Conservation (phyloP, 2,113 vertebrate species). For the Gila orcuttii region DNA sequence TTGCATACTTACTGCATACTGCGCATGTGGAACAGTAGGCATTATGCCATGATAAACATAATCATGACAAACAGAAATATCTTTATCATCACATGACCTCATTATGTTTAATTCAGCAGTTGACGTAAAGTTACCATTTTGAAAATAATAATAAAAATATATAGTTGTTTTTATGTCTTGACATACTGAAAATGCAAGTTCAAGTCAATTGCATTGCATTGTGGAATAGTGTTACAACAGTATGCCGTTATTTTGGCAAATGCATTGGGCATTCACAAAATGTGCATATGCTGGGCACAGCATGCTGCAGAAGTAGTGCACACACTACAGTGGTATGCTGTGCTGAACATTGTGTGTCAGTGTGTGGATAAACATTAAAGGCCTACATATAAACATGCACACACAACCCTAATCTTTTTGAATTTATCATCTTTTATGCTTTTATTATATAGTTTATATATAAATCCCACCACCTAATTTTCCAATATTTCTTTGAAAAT, state of each 20-base stretch:
- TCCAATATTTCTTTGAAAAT: slow-evolving; percentile 33
- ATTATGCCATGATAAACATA: not conserved
- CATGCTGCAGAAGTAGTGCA: too few relatives aligned
- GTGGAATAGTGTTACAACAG: not conserved
- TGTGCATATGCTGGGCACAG: not conserved
- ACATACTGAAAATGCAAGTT: not conserved
- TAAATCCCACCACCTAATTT: not conserved
- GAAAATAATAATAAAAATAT: not conserved
- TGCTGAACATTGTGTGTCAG: not conserved
- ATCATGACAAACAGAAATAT: not conserved
- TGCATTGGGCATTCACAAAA: not conserved
- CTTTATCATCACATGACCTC: not conserved
- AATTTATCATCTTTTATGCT: not conserved
- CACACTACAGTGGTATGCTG: too few relatives aligned
- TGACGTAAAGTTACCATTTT: not conserved
- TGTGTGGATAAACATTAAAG: slow-evolving; percentile 7
- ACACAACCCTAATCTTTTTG: not conserved
- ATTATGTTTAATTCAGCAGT: not conserved
- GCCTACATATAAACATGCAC: not conserved
- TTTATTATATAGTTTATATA: not conserved
- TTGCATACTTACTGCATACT: not conserved
- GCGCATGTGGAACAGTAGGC: not conserved
- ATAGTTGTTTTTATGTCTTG: not conserved
- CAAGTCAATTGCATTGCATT: too few relatives aligned
- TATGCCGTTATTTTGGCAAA: not conserved